phyloP scores from a whole-genome alignment of 1,140 invertebrate species.

The Bombus superbus region DNA sequence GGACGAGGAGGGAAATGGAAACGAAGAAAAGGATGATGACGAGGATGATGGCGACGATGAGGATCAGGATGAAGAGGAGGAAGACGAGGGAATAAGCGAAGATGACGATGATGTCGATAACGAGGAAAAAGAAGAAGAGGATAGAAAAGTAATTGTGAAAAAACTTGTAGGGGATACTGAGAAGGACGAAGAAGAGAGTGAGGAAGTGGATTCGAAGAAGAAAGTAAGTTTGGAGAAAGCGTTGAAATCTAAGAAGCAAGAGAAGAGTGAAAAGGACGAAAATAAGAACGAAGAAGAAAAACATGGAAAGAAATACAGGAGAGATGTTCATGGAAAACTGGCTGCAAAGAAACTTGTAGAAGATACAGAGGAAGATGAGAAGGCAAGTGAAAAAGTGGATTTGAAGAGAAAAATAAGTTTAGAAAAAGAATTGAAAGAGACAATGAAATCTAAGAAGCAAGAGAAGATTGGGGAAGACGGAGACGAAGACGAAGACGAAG shows the following conservation, averaged over 20 bases:
- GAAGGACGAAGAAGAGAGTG: slow-evolving; percentile 11
- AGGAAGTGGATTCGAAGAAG: background rate
- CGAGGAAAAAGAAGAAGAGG: slow-evolving; percentile 16
- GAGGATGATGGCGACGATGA: slow-evolving; percentile 2
- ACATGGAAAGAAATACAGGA: slow-evolving; percentile 29
- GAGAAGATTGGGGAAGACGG: slow-evolving; percentile 38
- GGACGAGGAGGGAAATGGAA: slow-evolving; percentile 26
- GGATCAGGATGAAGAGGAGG: background rate
- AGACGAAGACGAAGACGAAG: slow-evolving; percentile 40
- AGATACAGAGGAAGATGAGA: slow-evolving; percentile 30
- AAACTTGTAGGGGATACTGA: background rate
- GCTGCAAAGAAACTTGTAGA: background rate
- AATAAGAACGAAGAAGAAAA: slow-evolving; percentile 43
- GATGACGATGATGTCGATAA: background rate
- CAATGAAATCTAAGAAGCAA: background rate
- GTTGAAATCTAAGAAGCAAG: slow-evolving; percentile 6
- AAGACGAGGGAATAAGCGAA: slow-evolving; percentile 15
- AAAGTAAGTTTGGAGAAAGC: background rate
- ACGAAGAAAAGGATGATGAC: slow-evolving; percentile 44
- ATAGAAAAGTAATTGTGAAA: too few species aligned
- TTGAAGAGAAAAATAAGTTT: slow-evolving; percentile 11
- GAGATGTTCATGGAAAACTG: too few species aligned
- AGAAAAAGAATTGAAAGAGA: slow-evolving; percentile 34
- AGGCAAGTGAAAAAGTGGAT: slow-evolving; percentile 44
- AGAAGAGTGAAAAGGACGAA: background rate